These are phyloP conservation scores for Catostomus latipinnis DNA, from an alignment of 2,797 vertebrate genomes.

Conservation along the genomic window DNA sequence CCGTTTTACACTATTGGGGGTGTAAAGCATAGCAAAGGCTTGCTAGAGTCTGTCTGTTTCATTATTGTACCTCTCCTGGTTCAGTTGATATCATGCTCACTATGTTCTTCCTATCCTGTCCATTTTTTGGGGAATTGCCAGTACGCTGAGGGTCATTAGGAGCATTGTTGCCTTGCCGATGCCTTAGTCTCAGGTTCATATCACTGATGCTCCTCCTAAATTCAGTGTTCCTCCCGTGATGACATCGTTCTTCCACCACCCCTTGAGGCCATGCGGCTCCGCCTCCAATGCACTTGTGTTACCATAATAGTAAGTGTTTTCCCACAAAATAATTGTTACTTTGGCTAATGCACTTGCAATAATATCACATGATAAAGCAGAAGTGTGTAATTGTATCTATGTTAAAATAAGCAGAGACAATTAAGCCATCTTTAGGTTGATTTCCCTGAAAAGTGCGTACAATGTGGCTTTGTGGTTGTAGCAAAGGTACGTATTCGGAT, in stretches of 20 bases:
- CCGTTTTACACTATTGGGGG: too few species aligned
- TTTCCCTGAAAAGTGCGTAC: too few species aligned
- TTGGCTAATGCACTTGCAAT: neutral
- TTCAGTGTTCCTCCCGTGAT: slow-evolving; percentile 83
- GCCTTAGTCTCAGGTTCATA: slow-evolving; percentile 88
- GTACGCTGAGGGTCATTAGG: slow-evolving; percentile 65
- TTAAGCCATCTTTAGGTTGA: too few species aligned
- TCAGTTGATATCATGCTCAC: slow-evolving; percentile 85
- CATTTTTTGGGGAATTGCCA: slow-evolving; percentile 65
- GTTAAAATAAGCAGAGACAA: too few species aligned
- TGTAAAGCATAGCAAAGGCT: too few species aligned
- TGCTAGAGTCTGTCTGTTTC: too few species aligned
- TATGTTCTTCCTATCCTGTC: slow-evolving; percentile 84
- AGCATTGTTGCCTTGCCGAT: slow-evolving; percentile 81
- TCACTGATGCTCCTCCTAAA: slow-evolving; percentile 92
- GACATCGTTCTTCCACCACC: slow-evolving; percentile 82
- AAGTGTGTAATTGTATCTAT: too few species aligned
- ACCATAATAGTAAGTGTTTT: slow-evolving; percentile 32
- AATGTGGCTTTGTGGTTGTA: too few species aligned
- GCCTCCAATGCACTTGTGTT: slow-evolving; percentile 75
- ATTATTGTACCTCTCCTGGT: slow-evolving; percentile 73
- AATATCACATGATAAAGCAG: neutral
- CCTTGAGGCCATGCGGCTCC: slow-evolving; percentile 85
- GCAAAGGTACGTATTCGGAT: too few species aligned
- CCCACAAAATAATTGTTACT: neutral